Evolutionary conservation across 2,113 vertebrate species (phyloP), one percentile per base, ranked within the genome.

Genomic region (Cichladusa arquata): DNA sequence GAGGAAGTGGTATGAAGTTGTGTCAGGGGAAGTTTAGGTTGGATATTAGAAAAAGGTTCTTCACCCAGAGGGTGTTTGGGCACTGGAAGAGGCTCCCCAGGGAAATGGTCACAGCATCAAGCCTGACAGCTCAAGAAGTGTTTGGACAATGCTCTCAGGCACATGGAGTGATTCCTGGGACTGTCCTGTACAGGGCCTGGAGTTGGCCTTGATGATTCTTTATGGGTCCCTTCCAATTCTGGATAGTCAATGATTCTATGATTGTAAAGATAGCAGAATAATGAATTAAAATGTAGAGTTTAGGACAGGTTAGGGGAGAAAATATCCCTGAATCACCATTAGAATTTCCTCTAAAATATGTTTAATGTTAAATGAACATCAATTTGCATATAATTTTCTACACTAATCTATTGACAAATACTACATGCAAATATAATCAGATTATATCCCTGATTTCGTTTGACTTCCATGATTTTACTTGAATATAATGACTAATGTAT

Each of bases 51-150:
- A 51, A 60, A 45, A 20, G 5, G 0, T 9, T 38, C 8, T 45
- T 81, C 23, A n/a, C 7, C 15, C 23, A n/a, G 28, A n/a, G 7
- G 0, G 7, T 14, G 19, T 0, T 1, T 60, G 28, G 2, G 8
- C 13, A 25, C 28, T 66, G 23, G 28, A 29, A 10, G 7, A 53
- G 12, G 2, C 3, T 60, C 5, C 51, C 23, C 19, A 25, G 10
- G 19, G 11, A 1, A 74, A 9, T 13, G 19, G 3, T 18, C 45
- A 74, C 28, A 29, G 13, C 36, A 66, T 19, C 36, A 58, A 44
- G 0, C 6, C 10, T 74, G 4, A 1, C 3, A 3, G 13, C 9
- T 45, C 28, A 66, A 29, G 23, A 44, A 28, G 19, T 2, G 7
- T 60, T 88, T 66, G 36, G 23, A 45, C 60, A 60, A 9, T 19